A percentile compares a stretch with the other conserved stretches of the same genome.
phyloP scores from a whole-genome alignment of 2,888 invertebrate genomes.

The Trissonchulus sp. region DNA sequence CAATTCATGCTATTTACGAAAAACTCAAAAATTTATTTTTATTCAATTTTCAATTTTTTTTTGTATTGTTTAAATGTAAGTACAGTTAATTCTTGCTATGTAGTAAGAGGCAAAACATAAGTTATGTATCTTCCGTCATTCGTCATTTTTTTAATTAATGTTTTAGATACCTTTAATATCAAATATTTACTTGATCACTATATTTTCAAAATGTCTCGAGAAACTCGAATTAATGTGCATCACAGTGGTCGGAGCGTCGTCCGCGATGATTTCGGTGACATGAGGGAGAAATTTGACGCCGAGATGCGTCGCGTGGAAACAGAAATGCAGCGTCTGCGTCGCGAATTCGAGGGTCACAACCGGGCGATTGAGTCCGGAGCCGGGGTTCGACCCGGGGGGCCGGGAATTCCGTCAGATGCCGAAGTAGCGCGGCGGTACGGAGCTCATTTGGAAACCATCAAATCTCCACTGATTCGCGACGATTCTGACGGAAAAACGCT shows the following conservation, averaged over 20 bases:
- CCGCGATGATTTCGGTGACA: conserved; percentile 6
- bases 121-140: too few species aligned
- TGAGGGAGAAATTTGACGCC: conserved; percentile 65
- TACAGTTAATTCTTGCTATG: too few species aligned
- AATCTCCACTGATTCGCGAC: conserved; percentile 65
- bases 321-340: conserved; percentile 66
- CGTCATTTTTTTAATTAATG: too few species aligned
- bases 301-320: conserved; percentile 99
- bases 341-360: conserved; percentile 45
- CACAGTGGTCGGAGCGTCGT: background rate
- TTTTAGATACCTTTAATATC: too few species aligned
- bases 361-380: too few species aligned
- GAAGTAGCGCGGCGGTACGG: background rate
- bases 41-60: too few species aligned
- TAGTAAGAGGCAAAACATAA: too few species aligned
- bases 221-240: background rate
- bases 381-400: background rate
- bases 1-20: too few species aligned
- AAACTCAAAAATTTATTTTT: too few species aligned
- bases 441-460: background rate
- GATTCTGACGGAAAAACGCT: conserved; percentile 87
- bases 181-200: too few species aligned
- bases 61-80: too few species aligned
- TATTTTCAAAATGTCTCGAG: background rate
- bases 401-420: background rate